Conservation (phyloP, 1,140 invertebrate species). For the Brachionus calyciflorus region DNA sequence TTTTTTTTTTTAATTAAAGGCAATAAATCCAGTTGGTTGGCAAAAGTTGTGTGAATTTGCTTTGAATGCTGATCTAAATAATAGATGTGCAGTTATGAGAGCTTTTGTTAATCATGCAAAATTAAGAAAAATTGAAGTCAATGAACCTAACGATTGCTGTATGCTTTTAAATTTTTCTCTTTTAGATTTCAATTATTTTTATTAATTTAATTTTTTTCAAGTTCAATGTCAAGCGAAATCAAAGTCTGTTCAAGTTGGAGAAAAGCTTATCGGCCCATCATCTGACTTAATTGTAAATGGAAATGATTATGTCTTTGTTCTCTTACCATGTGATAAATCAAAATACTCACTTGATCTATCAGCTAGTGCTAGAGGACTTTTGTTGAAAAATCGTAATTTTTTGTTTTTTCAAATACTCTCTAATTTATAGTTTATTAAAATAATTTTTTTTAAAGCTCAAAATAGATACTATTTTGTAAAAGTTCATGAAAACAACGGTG, state of each 20-base stretch:
- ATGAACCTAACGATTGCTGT: slow-evolving; percentile 45
- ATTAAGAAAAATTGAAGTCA: background rate
- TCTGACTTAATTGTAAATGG: background rate
- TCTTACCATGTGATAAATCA: slow-evolving; percentile 35
- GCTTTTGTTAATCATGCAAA: slow-evolving; percentile 33
- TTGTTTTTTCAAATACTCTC: background rate
- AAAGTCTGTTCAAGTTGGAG: background rate
- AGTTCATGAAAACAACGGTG: slow-evolving; percentile 16
- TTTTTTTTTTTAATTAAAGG: background rate
- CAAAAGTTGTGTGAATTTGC: slow-evolving; percentile 20
- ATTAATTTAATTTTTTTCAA: background rate
- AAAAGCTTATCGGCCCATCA: background rate
- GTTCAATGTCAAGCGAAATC: slow-evolving; percentile 10
- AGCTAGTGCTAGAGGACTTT: background rate
- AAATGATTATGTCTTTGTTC: slow-evolving; percentile 32
- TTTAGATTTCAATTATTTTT: background rate
- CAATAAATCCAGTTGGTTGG: slow-evolving; percentile 25
- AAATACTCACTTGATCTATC: slow-evolving; percentile 21
- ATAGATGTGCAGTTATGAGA: slow-evolving; percentile 27
- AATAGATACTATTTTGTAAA: slow-evolving; percentile 40
- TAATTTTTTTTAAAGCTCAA: slow-evolving; percentile 16
- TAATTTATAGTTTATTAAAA: background rate
- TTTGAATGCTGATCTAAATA: background rate
- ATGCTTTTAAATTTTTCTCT: background rate
- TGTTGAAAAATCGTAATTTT: background rate